phyloP scores from a whole-genome alignment of 2,797 vertebrate genomes.

The Huso huso region DNA sequence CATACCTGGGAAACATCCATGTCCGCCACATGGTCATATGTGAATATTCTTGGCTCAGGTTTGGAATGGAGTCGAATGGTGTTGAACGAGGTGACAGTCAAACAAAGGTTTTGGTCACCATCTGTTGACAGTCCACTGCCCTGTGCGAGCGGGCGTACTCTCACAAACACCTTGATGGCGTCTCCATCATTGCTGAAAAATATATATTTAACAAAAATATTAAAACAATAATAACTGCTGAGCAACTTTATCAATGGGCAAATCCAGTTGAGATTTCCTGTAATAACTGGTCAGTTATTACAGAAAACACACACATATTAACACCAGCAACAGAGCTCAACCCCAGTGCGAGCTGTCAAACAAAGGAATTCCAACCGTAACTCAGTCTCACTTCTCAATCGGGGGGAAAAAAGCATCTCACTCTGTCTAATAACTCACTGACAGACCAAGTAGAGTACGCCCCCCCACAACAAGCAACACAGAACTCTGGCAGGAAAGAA shows the following conservation, averaged over 20 bases:
- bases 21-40: constrained; percentile 85
- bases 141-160: constrained; percentile 77
- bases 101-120: constrained; percentile 71
- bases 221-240: neutral
- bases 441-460: no score
- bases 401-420: no score
- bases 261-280: no score
- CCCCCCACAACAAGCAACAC: no score
- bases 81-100: constrained; percentile 73
- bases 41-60: constrained; percentile 85
- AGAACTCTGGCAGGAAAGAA: no score
- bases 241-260: neutral
- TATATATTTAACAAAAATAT: constrained; percentile 18
- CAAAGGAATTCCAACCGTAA: no score
- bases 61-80: constrained; percentile 81
- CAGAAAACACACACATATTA: no score
- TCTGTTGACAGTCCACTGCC: constrained; percentile 50
- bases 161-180: constrained; percentile 84
- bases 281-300: no score
- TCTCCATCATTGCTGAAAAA: constrained; percentile 67
- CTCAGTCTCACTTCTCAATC: neutral
- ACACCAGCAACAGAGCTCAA: no score
- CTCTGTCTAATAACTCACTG: no score
- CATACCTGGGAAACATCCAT: constrained; percentile 80
- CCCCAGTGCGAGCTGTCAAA: no score